phyloP scores from a whole-genome alignment of 2,113 vertebrate species.

The Trinectes maculatus region DNA sequence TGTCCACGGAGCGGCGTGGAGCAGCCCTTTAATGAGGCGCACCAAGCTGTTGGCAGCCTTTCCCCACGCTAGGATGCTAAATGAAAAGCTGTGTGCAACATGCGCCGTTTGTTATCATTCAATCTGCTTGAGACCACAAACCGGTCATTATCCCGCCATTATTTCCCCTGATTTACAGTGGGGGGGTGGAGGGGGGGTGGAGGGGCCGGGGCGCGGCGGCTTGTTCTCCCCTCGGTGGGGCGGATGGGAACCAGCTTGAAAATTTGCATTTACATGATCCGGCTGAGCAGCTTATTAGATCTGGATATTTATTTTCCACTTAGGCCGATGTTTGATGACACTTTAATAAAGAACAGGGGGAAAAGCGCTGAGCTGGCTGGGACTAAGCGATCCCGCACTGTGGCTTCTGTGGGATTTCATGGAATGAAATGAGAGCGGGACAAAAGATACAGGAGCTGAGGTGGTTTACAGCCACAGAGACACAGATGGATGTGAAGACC shows the following conservation, averaged over 20 bases:
- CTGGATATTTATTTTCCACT: constrained; percentile 99
- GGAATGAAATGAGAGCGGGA: constrained; percentile 89
- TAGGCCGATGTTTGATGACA: constrained; percentile 98
- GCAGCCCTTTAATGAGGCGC: constrained; percentile 78
- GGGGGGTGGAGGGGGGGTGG: constrained; percentile 86
- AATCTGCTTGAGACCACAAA: constrained; percentile 97
- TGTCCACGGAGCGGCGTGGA: constrained; percentile 74
- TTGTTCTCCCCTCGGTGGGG: constrained; percentile 91
- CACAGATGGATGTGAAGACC: constrained; percentile 69
- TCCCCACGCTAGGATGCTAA: constrained; percentile 93
- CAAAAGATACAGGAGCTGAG: constrained; percentile 83
- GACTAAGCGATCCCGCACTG: constrained; percentile 88
- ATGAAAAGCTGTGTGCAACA: constrained; percentile 90
- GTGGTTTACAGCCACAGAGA: constrained; percentile 82
- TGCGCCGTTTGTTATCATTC: constrained; percentile 96
- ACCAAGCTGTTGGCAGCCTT: constrained; percentile 75
- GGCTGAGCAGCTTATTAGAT: constrained; percentile 98
- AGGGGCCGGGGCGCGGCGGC: constrained; percentile 85
- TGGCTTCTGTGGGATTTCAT: constrained; percentile 88
- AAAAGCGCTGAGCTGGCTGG: constrained; percentile 88
- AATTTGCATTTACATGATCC: constrained; percentile 99
- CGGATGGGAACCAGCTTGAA: constrained; percentile 94
- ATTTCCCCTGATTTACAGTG: constrained; percentile 97
- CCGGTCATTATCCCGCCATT: constrained; percentile 99
- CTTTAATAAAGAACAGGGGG: constrained; percentile 93